A percentile compares a stretch with the other conserved stretches of the same genome.
phyloP scores from a whole-genome alignment of 2,888 invertebrate genomes.

The Amiota mariae region DNA sequence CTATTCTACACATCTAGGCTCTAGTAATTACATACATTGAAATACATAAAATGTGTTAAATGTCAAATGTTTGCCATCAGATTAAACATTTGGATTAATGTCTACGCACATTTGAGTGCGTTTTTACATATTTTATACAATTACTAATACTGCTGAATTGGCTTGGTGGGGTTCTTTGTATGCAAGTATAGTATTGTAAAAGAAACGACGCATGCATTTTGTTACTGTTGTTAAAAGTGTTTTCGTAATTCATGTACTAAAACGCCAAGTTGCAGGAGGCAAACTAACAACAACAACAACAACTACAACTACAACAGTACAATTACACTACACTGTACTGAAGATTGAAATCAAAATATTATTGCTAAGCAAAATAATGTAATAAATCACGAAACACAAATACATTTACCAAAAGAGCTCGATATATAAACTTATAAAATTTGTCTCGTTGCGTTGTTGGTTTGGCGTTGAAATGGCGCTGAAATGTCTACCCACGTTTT shows the following conservation, averaged over 20 bases:
- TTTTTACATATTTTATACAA: not conserved
- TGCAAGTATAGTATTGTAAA: too few species aligned
- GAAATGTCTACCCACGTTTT: conserved; percentile 20
- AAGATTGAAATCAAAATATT: conserved; percentile 8
- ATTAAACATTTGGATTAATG: conserved; percentile 15
- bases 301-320: too few species aligned
- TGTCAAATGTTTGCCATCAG: conserved; percentile 24
- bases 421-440: too few species aligned
- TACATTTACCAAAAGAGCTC: too few species aligned
- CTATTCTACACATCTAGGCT: not conserved
- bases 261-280: too few species aligned
- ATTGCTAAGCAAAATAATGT: conserved; percentile 5
- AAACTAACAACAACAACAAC: too few species aligned
- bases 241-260: too few species aligned
- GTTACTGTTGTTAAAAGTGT: too few species aligned
- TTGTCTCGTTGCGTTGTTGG: not conserved
- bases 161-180: not conserved
- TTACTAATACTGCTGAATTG: not conserved
- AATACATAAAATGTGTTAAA: conserved; percentile 14
- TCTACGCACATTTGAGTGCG: not conserved
- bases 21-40: conserved; percentile 4
- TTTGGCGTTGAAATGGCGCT: conserved; percentile 12
- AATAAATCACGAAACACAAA: conserved; percentile 8
- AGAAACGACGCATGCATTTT: too few species aligned
- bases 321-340: too few species aligned